These are phyloP conservation scores for Volucella bombylans DNA, from an alignment of 2,888 invertebrate species.

Conservation along the genomic window DNA sequence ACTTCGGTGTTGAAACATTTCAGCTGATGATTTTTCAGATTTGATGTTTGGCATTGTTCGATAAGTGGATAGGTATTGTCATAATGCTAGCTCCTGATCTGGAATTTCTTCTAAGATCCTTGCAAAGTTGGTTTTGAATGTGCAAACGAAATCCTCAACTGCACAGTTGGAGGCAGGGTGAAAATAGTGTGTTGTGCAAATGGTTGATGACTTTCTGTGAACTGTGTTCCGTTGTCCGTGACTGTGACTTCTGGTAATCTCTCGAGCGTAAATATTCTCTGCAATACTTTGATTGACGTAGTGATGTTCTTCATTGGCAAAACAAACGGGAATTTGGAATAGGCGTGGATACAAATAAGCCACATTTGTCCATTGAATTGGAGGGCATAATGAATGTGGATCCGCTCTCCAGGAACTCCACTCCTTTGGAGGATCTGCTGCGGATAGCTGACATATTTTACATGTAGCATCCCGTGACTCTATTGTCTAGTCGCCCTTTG, in stretches of 20 bases:
- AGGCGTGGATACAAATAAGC: background rate
- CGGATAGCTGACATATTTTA: background rate
- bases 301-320: too few relatives aligned
- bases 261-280: background rate
- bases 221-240: too few relatives aligned
- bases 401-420: background rate
- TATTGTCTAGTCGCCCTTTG: background rate
- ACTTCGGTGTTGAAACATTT: too few relatives aligned
- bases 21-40: background rate
- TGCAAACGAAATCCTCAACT: too few relatives aligned
- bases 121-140: too few relatives aligned
- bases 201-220: too few relatives aligned
- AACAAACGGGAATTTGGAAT: background rate
- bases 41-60: background rate
- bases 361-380: background rate
- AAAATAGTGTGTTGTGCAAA: too few relatives aligned
- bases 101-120: background rate
- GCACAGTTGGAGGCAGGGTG: too few relatives aligned
- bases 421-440: background rate
- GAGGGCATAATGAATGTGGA: background rate
- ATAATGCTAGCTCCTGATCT: background rate
- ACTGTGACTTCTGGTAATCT: background rate
- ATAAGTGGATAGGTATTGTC: background rate
- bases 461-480: background rate
- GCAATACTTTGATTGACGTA: background rate